A percentile compares a stretch with the other conserved stretches of the same genome.
Evolutionary conservation across 2,113 vertebrate species (phyloP).

Genomic region (Mesitornis unicolor): DNA sequence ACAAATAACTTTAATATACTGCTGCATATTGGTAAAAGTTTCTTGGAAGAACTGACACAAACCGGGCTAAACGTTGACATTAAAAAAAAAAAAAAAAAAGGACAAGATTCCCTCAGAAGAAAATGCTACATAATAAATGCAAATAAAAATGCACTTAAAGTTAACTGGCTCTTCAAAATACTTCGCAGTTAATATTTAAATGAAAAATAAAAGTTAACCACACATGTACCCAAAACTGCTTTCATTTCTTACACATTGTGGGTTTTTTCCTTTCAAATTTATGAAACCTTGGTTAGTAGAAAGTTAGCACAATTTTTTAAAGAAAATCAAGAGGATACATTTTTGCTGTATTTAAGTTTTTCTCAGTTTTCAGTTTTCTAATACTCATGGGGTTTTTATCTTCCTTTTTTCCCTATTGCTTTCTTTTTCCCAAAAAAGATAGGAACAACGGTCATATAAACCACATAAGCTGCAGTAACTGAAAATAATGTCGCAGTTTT

Average conservation of each 20-base stretch:
- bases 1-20: background rate
- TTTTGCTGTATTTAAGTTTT: background rate
- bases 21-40: background rate
- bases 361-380: background rate
- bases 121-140: background rate
- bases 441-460: background rate
- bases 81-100: background rate
- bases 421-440: background rate
- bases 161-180: conserved; percentile 13
- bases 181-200: background rate
- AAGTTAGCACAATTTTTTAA: background rate
- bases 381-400: accelerated
- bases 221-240: background rate
- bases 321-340: background rate
- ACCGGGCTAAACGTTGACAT: background rate
- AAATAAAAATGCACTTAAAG: conserved; percentile 20
- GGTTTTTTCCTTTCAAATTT: background rate
- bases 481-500: background rate
- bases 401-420: background rate
- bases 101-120: background rate
- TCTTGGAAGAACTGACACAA: background rate
- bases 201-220: background rate
- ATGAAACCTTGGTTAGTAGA: background rate
- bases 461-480: background rate
- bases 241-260: background rate